Evolutionary conservation across 2,797 vertebrate genomes (phyloP).

Genomic region (Sorex maritimensis): DNA sequence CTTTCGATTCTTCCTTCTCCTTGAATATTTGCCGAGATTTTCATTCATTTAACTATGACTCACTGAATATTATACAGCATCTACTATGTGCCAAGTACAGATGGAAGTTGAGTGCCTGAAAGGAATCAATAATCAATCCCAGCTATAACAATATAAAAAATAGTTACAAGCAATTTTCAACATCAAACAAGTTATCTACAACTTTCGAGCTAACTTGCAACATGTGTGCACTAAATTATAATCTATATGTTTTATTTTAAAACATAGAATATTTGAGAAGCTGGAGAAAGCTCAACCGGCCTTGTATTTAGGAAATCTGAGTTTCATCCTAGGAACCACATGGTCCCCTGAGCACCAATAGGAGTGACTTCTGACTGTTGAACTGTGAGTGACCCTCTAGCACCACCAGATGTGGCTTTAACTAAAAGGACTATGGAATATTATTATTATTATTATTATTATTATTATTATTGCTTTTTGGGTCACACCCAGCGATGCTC

Average conservation of each 20-base stretch:
- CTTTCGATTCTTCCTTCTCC: background rate
- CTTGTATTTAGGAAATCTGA: too few species aligned
- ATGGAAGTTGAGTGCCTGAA: background rate
- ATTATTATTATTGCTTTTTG: too few species aligned
- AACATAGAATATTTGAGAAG: background rate
- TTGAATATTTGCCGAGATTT: background rate
- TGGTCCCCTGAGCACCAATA: too few species aligned
- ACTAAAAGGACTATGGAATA: too few species aligned
- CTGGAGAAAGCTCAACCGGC: too few species aligned
- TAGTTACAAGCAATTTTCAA: background rate
- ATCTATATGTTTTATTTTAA: background rate
- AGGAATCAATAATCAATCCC: background rate
- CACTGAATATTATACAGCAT: background rate
- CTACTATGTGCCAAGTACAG: background rate
- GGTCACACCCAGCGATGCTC: too few species aligned
- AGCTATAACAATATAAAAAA: background rate
- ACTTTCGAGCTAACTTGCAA: conserved; percentile 11
- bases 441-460: too few species aligned
- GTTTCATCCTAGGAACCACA: too few species aligned
- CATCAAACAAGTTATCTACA: background rate
- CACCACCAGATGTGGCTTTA: too few species aligned
- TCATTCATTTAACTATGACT: background rate
- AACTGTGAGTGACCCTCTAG: too few species aligned
- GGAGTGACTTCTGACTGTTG: too few species aligned
- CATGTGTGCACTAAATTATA: background rate